Evolutionary conservation across 2,113 vertebrate genomes (phyloP), one percentile per base, ranked within the genome.

Genomic region (Calcarius ornatus): DNA sequence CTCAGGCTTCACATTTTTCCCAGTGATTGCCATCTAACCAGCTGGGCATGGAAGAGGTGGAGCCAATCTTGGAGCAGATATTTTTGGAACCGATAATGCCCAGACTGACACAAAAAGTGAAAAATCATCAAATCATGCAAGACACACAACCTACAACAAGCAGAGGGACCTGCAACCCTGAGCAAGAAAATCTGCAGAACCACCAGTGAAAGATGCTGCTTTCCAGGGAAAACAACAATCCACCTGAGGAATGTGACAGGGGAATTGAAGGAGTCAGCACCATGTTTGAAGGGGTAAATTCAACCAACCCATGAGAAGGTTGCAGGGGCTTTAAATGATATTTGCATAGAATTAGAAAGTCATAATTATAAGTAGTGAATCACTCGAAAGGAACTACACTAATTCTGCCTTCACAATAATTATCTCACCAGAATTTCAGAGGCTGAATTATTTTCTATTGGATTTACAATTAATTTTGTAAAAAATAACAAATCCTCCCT

Each of bases 401-500:
- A 96, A 95, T 93, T 91, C 72, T 71, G 7, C 48, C 88, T 79
- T 97, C 87, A 81, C 92, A 95, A 96, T 95, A 96, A 96, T 97
- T 97, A 97, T 97, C 95, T 96, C 95, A 82, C 95, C 94, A 73
- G 90, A 96, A 95, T 94, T 97, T 97, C 93, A 95, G 95, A 81
- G 86, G 69, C 82, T 91, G 92, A 91, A 88, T 96, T 96, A 91
- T 95, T 97, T 97, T 95, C 83, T 94, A 94, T 96, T 97, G 75
- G 94, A 96, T 96, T 97, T 97, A 95, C 91, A 95, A 95, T 94
- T 95, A 96, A 96, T 97, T 95, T 96, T 57, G 30, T 82, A 94
- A 96, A 97, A 97, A 97, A 95, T 78, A 97, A 95, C 96, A 97
- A 96, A 97, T 92, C 95, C 81, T 94, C 95, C 92, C 59, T 84